Conservation (phyloP, 2,888 invertebrate species). For the Dicranocentrus wangi region DNA sequence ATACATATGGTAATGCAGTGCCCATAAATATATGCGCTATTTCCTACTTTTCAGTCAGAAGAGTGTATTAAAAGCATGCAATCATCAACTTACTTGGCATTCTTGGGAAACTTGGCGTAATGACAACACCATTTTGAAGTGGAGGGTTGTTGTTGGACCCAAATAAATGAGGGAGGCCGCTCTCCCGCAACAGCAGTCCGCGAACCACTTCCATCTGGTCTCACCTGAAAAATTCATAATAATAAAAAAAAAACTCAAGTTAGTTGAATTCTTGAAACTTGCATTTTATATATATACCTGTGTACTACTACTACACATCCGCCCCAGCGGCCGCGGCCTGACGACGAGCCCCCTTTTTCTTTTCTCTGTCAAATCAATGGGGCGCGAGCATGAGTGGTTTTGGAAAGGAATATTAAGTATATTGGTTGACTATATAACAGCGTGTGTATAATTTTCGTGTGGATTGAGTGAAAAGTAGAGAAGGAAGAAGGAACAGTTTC, state of each 20-base stretch:
- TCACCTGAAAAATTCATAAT: constrained; percentile 68
- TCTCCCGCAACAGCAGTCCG: constrained; percentile 71
- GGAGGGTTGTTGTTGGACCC: constrained; percentile 71
- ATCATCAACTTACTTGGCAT: constrained; percentile 87
- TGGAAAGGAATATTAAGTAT: too few species aligned
- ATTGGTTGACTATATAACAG: too few species aligned
- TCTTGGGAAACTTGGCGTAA: constrained; percentile 81
- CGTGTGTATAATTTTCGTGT: too few species aligned
- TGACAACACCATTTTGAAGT: constrained; percentile 73
- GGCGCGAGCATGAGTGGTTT: too few species aligned
- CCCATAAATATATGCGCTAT: neutral
- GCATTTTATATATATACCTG: too few species aligned
- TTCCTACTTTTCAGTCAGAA: neutral
- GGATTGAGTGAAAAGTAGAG: too few species aligned
- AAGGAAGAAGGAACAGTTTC: neutral
- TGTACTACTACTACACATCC: too few species aligned
- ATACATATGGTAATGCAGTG: neutral
- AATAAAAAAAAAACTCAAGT: constrained; percentile 10
- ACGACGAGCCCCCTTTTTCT: neutral
- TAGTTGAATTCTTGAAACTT: too few species aligned
- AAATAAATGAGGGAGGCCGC: constrained; percentile 72
- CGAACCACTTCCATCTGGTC: constrained; percentile 72
- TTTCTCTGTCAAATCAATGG: neutral
- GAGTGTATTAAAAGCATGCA: too few species aligned
- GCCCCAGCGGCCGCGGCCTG: too few species aligned